These are phyloP conservation scores for Sebastes oblongus DNA, from an alignment of 2,797 vertebrate species.

Conservation along the genomic window DNA sequence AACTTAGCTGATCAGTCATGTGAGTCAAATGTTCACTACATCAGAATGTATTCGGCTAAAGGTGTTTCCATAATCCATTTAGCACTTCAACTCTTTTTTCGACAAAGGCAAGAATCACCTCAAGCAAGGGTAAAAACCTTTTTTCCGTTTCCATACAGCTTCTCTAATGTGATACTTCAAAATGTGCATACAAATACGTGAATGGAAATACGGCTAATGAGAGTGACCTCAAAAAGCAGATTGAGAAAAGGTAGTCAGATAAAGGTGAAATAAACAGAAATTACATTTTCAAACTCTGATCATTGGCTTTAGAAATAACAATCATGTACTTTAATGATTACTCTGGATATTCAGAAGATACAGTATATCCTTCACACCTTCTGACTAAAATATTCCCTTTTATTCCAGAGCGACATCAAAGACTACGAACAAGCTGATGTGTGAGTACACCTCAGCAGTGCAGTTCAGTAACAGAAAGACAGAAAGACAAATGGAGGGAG, in stretches of 20 bases:
- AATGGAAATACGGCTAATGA: not conserved
- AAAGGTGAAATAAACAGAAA: too few relatives aligned
- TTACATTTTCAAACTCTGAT: too few relatives aligned
- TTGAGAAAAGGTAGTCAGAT: not conserved
- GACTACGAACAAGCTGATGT: not conserved
- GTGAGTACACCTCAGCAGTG: not conserved
- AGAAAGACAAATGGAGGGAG: slow-evolving; percentile 7
- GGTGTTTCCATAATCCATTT: too few relatives aligned
- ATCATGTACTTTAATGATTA: not conserved
- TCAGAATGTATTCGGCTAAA: too few relatives aligned
- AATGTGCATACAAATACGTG: too few relatives aligned
- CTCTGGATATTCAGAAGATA: not conserved
- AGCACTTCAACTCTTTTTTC: too few relatives aligned
- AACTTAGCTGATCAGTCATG: too few relatives aligned
- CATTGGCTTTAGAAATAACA: not conserved
- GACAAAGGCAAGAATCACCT: too few relatives aligned
- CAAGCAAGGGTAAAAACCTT: too few relatives aligned
- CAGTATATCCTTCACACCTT: not conserved
- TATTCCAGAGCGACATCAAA: not conserved
- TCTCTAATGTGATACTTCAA: too few relatives aligned
- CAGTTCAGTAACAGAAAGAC: not conserved
- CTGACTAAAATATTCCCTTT: not conserved
- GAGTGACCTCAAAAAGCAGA: not conserved
- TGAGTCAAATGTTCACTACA: rapidly evolving
- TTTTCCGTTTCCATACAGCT: too few relatives aligned